phyloP scores from a whole-genome alignment of 2,797 vertebrate species.

The Neomorphus geoffroyi region DNA sequence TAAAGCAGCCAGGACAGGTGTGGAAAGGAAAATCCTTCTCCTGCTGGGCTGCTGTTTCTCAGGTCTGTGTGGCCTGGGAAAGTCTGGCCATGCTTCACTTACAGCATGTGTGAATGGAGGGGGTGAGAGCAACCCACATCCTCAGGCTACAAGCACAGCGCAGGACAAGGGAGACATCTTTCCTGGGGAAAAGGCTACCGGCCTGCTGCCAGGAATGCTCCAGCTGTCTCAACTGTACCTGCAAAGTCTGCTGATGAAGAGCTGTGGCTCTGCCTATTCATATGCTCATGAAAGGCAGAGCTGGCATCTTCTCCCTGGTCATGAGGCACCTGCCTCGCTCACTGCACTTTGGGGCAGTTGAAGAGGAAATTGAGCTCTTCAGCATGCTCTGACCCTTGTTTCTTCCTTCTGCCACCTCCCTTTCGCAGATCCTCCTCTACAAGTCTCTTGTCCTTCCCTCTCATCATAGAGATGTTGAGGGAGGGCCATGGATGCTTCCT shows the following conservation, averaged over 20 bases:
- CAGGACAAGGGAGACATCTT: background rate
- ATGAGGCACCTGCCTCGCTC: background rate
- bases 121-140: background rate
- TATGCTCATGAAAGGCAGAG: background rate
- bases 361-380: background rate
- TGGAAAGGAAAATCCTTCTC: background rate
- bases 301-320: background rate
- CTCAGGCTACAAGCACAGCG: background rate
- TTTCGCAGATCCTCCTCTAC: background rate
- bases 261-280: background rate
- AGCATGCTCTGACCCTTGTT: background rate
- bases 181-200: background rate
- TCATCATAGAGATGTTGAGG: background rate
- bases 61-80: background rate
- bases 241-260: background rate
- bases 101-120: background rate
- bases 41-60: background rate
- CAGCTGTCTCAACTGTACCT: background rate
- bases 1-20: background rate
- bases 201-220: background rate
- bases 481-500: background rate
- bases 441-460: background rate
- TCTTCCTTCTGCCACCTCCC: background rate
- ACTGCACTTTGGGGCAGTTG: background rate
- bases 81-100: background rate